Base-by-base conservation (phyloP, 2,888 invertebrate genomes). In the Sylvicola fuscatus region DNA sequence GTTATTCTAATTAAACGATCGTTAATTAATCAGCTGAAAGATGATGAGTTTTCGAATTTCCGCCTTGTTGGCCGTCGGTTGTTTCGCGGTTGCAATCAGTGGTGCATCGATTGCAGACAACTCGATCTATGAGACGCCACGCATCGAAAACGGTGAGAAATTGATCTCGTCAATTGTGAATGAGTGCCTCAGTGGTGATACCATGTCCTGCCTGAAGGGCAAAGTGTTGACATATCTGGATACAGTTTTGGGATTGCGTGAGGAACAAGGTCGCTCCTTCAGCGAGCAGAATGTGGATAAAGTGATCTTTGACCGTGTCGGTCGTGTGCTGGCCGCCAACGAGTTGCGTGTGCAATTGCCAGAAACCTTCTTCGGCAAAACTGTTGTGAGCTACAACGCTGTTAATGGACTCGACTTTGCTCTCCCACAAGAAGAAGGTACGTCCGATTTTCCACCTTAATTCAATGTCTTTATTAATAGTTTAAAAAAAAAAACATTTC, bases 181-280 rank as follows among this genome's bases (percentile, higher is more conserved):
- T 60, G 72, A 73, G 52, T 83, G 84, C 62, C 68, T 74, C 51
- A 64, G 65, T 44, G 65, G 67, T 33, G 67, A 70, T 40, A 68
- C 70, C 6, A 73, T 79, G 54, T 68, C 71, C 52, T 83, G 82
- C 49, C 66, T 82, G 45, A 81, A 81, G 60, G 68, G 70, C 55
- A 76, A 79, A 60, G 76, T 82, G 47, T 62, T 84, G 21, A 68
- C 66, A 37, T 82, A 74, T 58, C 61, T 84, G 61, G 80, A 82
- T 55, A 72, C 70, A 29, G 62, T 75, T 38, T 56, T 76, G 40
- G 74, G 74, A 46, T 61, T 72, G 27, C 58, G 61, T 38, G 65
- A 66, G 37, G 71, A 73, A 46, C 64, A 68, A 36, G 65, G 68
- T 32, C 65, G 74, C 42, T 68, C 68, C 40, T 62, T 70, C 41